These are phyloP conservation scores for Mythimna pallens DNA, from an alignment of 2,888 invertebrate genomes.

Conservation along the genomic window DNA sequence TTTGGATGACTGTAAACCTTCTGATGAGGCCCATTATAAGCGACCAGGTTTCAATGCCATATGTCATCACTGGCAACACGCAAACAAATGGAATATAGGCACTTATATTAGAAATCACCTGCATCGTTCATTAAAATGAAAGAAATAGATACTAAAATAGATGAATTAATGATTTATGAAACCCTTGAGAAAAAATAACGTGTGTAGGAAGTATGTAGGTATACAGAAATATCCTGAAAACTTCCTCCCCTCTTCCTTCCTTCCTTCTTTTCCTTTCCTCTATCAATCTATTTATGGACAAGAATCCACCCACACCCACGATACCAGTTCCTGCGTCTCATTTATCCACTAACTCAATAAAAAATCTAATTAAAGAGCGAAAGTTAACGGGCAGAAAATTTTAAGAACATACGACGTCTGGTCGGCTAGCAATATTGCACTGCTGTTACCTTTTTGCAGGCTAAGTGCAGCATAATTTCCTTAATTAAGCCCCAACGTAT, in stretches of 20 bases:
- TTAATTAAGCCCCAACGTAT: slow-evolving; percentile 73
- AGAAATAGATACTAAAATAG: too few relatives aligned
- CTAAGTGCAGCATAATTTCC: slow-evolving; percentile 68
- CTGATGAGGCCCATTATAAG: too few relatives aligned
- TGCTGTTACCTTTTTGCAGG: slow-evolving; percentile 44
- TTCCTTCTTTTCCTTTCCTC: too few relatives aligned
- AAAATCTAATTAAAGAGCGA: background rate
- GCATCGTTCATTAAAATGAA: too few relatives aligned
- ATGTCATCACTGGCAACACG: too few relatives aligned
- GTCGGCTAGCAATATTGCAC: slow-evolving; percentile 8
- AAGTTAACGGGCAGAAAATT: slow-evolving; percentile 17
- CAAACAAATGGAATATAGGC: too few relatives aligned
- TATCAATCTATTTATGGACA: background rate
- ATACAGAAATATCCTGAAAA: background rate
- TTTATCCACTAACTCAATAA: background rate
- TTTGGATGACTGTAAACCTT: too few relatives aligned
- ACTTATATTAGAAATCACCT: too few relatives aligned
- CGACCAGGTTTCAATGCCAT: too few relatives aligned
- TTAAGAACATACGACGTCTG: slow-evolving; percentile 15
- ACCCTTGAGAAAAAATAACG: background rate
- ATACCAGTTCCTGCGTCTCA: background rate
- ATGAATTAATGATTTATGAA: background rate
- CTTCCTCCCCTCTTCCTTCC: too few relatives aligned
- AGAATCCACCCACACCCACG: background rate
- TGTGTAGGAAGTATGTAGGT: too few relatives aligned